phyloP scores from a whole-genome alignment of 2,113 vertebrate genomes.

The Lutjanus erythropterus region DNA sequence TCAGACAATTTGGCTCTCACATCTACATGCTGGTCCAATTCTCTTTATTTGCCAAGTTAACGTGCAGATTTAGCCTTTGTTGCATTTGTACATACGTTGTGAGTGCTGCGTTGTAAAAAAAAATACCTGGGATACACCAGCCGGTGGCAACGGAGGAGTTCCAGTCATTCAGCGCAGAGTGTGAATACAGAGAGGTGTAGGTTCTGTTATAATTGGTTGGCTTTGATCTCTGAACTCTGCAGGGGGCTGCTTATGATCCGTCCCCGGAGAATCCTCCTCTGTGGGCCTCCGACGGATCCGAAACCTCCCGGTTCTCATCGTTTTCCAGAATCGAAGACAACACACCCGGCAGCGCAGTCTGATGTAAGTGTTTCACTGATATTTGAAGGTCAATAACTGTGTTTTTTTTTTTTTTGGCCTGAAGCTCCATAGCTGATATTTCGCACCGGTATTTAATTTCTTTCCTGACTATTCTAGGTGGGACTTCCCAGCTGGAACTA shows the following conservation, averaged over 20 bases:
- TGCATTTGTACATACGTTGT: neutral
- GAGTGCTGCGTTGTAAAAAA: neutral
- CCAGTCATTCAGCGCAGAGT: constrained; percentile 22
- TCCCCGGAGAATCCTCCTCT: constrained; percentile 52
- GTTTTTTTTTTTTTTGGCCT: constrained; percentile 18
- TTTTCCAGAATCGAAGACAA: constrained; percentile 44
- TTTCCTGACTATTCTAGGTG: neutral
- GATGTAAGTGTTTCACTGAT: constrained; percentile 50
- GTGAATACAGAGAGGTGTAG: constrained; percentile 44
- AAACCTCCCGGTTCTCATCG: constrained; percentile 51
- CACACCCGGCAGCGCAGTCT: constrained; percentile 34
- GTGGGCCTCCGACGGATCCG: constrained; percentile 26
- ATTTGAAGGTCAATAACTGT: constrained; percentile 51
- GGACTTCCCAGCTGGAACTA: neutral
- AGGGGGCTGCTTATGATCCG: constrained; percentile 54
- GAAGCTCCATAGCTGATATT: constrained; percentile 4
- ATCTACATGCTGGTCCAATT: neutral
- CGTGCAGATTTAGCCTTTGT: neutral
- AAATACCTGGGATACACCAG: constrained; percentile 4
- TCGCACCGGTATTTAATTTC: neutral
- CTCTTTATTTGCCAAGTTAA: constrained; percentile 8
- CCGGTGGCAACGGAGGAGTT: neutral
- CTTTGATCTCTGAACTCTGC: constrained; percentile 72
- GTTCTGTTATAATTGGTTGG: constrained; percentile 57
- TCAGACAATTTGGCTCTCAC: neutral